phyloP scores from a whole-genome alignment of 2,888 invertebrate species.

The Ectropis crepuscularia region DNA sequence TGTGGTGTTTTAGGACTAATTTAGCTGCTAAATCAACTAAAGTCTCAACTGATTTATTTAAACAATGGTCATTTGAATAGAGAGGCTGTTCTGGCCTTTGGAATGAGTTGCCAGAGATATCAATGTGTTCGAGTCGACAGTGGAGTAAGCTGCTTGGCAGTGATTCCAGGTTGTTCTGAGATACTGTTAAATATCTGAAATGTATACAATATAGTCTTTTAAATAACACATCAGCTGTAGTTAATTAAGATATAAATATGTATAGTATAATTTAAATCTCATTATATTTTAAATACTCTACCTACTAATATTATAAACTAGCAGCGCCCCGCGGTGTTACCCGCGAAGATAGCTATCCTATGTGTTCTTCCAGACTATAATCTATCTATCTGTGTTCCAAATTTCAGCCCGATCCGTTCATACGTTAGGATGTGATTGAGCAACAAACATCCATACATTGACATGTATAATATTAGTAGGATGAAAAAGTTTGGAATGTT shows the following conservation, averaged over 20 bases:
- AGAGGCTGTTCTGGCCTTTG: slow-evolving; percentile 36
- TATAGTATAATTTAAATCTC: no score
- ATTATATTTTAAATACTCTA: no score
- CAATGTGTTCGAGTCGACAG: slow-evolving; percentile 80
- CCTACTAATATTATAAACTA: no score
- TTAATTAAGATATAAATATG: not conserved
- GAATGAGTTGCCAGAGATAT: slow-evolving; percentile 85
- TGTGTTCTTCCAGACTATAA: no score
- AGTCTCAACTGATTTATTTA: slow-evolving; percentile 58
- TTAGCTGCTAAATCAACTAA: slow-evolving; percentile 84
- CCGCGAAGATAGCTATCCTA: no score
- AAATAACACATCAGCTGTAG: not conserved
- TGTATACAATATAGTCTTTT: not conserved
- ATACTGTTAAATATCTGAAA: slow-evolving; percentile 81
- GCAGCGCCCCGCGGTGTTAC: no score
- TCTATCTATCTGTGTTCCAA: no score
- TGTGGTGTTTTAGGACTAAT: slow-evolving; percentile 78
- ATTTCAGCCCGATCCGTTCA: no score
- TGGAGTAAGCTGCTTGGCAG: slow-evolving; percentile 86
- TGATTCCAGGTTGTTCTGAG: slow-evolving; percentile 79
- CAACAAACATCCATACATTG: no score
- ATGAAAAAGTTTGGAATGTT: no score
- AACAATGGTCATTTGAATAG: not conserved
- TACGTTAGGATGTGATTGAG: no score
- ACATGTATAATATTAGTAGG: no score